Evolutionary conservation across 2,797 vertebrate genomes (phyloP), one percentile per base, ranked within the genome.

Genomic region (Chaenodraco wilsoni): DNA sequence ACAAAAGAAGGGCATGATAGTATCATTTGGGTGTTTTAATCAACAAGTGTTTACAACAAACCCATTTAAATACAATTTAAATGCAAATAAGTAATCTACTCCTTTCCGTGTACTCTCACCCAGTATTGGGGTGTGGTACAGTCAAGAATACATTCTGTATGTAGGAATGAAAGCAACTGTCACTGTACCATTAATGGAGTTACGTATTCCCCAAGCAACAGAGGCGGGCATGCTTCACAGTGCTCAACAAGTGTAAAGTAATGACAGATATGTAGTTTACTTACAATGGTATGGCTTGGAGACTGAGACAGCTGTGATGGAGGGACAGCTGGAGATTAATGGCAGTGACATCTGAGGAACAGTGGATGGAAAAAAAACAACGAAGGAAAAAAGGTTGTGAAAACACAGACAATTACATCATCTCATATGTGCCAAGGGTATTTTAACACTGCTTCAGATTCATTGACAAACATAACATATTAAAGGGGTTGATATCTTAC

Each of bases 271-370:
- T 57, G 60, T 33, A 13, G 45, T 82, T 63, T 58, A 73, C 76
- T 78, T 21, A 79, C 71, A 3, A 41, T 6, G 70, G 43, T 44
- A 62, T 19, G 56, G 31, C 31, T 62, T 16, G 0, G 67, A 74
- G 15, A 37, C 16, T 3, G 43, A 67, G 52, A 62, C 84, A 76
- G 78, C 86, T 85, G 86, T 69, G 65, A 52, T 66, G 69, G 50
- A 66, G 15, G 11, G 71, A 76, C 84, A 89, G 78, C 86, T 87
- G 84, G 55, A 79, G 58, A 61, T 43, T 8, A 33, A 76, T 27
- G 63, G 16, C 14, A 31, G 44, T 9, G 58, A 46, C 17, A 21
- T 27, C 44, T 14, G 5, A 48, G 17, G 23, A 68, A 79, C 66
- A 62, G 52, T 31, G 40, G 40, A 37, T 37, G 23, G 9, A 1